Percentiles rank a stretch among this genome's conserved stretches.
Conservation (phyloP, 2,797 vertebrate species). For the Avahi laniger region DNA sequence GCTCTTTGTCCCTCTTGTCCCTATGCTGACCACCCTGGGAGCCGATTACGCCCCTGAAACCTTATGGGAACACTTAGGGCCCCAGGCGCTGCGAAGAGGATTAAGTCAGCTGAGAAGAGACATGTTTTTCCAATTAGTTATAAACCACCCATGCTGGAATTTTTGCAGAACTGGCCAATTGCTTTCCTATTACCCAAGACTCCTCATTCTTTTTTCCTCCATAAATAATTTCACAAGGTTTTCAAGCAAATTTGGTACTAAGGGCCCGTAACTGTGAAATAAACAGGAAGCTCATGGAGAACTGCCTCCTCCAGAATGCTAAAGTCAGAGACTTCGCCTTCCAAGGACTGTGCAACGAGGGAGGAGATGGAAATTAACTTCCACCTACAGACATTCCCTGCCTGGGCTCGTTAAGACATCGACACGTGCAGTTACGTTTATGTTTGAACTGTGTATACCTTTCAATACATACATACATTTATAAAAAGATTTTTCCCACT, state of each 20-base stretch:
- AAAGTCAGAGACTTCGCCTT: background rate
- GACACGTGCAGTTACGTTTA: accelerated
- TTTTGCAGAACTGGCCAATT: background rate
- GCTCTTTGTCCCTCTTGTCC: background rate
- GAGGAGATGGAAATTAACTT: background rate
- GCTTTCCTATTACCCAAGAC: slow-evolving; percentile 43
- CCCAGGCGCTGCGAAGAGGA: background rate
- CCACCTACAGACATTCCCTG: background rate
- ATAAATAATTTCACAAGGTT: slow-evolving; percentile 55
- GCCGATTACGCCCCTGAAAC: background rate
- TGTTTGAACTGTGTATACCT: background rate
- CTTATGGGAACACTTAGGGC: slow-evolving; percentile 32
- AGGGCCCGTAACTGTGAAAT: background rate
- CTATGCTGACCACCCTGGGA: background rate
- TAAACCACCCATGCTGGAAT: slow-evolving; percentile 65
- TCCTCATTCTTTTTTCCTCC: slow-evolving; percentile 41
- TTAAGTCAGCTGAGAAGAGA: slow-evolving; percentile 2
- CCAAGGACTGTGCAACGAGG: accelerated
- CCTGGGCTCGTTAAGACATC: background rate
- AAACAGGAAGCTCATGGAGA: background rate
- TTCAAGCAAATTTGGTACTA: slow-evolving; percentile 6
- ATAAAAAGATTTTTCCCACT: background rate
- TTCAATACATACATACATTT: background rate
- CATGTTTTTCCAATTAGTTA: slow-evolving; percentile 71
- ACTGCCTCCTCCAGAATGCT: background rate